These are phyloP conservation scores for Hafferia zeledoni DNA, from an alignment of 2,797 vertebrate species.

Conservation along the genomic window DNA sequence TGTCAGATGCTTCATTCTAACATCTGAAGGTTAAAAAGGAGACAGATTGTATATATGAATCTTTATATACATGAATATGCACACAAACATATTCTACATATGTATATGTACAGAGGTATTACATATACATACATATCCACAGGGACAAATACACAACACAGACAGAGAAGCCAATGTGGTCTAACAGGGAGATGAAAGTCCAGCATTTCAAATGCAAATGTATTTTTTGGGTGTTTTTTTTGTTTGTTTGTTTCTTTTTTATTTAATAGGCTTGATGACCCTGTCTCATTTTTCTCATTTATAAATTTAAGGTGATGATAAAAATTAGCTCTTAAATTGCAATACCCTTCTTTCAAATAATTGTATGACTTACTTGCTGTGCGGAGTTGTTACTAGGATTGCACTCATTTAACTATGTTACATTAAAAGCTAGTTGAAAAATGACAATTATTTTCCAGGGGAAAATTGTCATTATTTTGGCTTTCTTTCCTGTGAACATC, in stretches of 20 bases:
- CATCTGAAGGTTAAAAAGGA: slow-evolving; percentile 5
- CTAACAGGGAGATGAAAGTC: slow-evolving; percentile 4
- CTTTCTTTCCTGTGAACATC: slow-evolving; percentile 23
- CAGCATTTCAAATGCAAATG: background rate
- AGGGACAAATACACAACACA: background rate
- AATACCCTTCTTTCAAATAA: slow-evolving; percentile 13
- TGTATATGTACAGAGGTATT: slow-evolving; percentile 24
- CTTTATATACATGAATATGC: slow-evolving; percentile 5
- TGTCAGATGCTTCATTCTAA: slow-evolving; percentile 1
- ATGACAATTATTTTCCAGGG: slow-evolving; percentile 21
- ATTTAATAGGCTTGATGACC: background rate
- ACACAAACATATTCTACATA: slow-evolving; percentile 10
- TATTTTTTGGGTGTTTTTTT: background rate
- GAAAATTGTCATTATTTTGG: slow-evolving; percentile 45
- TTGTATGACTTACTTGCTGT: background rate
- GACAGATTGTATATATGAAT: background rate
- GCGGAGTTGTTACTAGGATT: background rate
- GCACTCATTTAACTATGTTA: slow-evolving; percentile 25
- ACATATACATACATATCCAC: slow-evolving; percentile 21
- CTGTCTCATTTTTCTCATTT: slow-evolving; percentile 5
- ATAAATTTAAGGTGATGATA: slow-evolving; percentile 13
- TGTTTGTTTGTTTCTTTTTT: background rate
- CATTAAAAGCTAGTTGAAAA: slow-evolving; percentile 34
- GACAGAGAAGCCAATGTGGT: background rate
- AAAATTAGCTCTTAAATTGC: slow-evolving; percentile 38